Percentiles rank a stretch among this genome's conserved stretches.
These are phyloP conservation scores for Clangula hyemalis DNA, from an alignment of 2,797 vertebrate species.

Conservation along the genomic window DNA sequence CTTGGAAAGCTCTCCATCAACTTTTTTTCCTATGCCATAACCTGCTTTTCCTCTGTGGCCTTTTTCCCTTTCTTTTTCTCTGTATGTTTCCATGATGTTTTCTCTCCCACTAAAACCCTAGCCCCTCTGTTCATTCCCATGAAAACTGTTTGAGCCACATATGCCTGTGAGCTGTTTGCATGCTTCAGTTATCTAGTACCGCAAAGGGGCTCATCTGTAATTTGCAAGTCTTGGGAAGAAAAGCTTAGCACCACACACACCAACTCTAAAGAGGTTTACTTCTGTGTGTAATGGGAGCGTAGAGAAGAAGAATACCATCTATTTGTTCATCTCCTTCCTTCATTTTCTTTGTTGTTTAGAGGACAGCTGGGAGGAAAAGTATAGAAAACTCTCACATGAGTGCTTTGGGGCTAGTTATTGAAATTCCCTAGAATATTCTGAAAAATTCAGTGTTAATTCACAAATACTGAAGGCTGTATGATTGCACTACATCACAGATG, in stretches of 20 bases:
- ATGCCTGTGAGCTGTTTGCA: background rate
- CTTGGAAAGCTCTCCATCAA: constrained; percentile 21
- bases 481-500: rapidly evolving
- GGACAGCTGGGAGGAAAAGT: background rate
- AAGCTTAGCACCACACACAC: background rate
- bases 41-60: background rate
- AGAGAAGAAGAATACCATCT: background rate
- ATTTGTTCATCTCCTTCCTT: background rate
- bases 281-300: background rate
- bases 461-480: background rate
- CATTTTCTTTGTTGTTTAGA: background rate
- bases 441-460: background rate
- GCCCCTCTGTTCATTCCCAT: background rate
- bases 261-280: background rate
- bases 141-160: background rate
- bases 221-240: background rate
- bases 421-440: background rate
- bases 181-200: background rate
- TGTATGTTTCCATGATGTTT: background rate
- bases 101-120: background rate
- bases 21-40: background rate
- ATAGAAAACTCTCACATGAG: background rate
- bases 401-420: background rate
- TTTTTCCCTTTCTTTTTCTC: background rate
- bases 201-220: background rate